Percentiles rank a stretch among this genome's conserved stretches.
Evolutionary conservation across 1,140 invertebrate genomes (phyloP).

Genomic region (Mesaphorura yosii): DNA sequence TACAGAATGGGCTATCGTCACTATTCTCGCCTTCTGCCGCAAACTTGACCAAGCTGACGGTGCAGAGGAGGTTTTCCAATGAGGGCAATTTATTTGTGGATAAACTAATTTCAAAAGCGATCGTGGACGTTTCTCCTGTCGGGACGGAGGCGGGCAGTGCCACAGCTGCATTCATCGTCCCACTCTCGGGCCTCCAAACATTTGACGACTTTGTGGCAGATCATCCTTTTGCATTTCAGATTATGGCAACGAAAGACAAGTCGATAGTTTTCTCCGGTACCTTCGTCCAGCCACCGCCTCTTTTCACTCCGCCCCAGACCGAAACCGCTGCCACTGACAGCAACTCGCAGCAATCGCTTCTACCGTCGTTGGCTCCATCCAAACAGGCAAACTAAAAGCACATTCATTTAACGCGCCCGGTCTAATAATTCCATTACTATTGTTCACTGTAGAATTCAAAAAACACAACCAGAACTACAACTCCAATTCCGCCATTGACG

Average conservation of each 20-base stretch:
- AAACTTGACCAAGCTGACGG: no score
- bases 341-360: no score
- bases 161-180: neutral
- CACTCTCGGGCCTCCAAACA: slow-evolving; percentile 1
- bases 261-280: neutral
- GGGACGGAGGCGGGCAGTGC: slow-evolving; percentile 4
- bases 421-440: no score
- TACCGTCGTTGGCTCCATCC: no score
- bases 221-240: slow-evolving; percentile 7
- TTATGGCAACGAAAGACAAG: neutral
- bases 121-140: neutral
- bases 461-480: no score
- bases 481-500: no score
- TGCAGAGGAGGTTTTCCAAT: neutral
- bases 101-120: slow-evolving; percentile 5
- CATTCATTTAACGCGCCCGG: no score
- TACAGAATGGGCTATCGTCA: neutral
- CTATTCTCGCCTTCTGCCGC: neutral
- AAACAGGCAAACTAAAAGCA: no score
- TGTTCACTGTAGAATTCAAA: no score
- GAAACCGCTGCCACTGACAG: neutral
- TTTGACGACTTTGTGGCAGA: neutral
- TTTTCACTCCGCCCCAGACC: neutral
- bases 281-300: neutral
- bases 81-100: neutral